Evolutionary conservation across 2,888 invertebrate species (phyloP).

Genomic region (Cataglyphis albicans): DNA sequence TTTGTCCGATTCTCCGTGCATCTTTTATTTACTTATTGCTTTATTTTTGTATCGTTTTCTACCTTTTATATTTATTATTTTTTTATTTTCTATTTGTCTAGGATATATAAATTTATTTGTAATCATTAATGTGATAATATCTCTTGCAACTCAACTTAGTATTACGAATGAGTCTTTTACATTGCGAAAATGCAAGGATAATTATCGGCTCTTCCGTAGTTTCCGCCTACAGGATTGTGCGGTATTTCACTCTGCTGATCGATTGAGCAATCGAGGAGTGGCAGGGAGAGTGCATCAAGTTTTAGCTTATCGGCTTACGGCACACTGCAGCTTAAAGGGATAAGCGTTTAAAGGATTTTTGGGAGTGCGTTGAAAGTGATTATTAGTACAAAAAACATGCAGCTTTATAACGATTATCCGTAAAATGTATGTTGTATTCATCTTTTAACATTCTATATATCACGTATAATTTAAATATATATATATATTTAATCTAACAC

Average conservation of each 20-base stretch:
- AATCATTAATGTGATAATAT: background rate
- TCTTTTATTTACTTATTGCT: background rate
- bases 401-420: constrained; percentile 72
- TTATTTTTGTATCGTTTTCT: background rate
- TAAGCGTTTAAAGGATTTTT: constrained; percentile 78
- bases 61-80: background rate
- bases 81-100: background rate
- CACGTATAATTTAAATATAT: constrained; percentile 16
- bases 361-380: constrained; percentile 57
- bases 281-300: constrained; percentile 60
- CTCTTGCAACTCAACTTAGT: background rate
- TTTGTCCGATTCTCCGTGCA: background rate
- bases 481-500: background rate
- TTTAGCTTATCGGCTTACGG: constrained; percentile 75
- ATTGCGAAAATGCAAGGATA: constrained; percentile 10
- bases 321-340: constrained; percentile 72
- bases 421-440: constrained; percentile 80
- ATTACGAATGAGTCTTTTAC: background rate
- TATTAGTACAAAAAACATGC: constrained; percentile 61
- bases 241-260: constrained; percentile 56
- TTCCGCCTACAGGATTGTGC: background rate
- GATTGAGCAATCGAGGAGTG: constrained; percentile 71
- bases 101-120: background rate
- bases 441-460: constrained; percentile 77
- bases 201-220: background rate